Evolutionary conservation across 2,113 vertebrate genomes (phyloP), one percentile per base, ranked within the genome.

Genomic region (Ameiurus melas): DNA sequence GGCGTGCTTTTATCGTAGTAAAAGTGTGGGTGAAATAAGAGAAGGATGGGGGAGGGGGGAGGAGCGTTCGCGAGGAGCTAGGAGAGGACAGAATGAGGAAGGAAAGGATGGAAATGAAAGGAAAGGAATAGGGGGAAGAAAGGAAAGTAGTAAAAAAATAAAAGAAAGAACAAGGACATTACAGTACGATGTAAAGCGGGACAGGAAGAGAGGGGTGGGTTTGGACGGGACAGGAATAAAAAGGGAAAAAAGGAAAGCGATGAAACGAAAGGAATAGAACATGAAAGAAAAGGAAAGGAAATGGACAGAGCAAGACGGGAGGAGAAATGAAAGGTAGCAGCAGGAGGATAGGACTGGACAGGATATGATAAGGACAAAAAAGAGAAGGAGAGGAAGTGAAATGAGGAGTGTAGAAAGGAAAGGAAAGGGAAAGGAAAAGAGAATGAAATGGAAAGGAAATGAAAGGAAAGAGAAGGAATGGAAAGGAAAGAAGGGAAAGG

Each of bases 171-270:
- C 2, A 93, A 93, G 94, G 93, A 95, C 94, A 94, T 62, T 62
- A 62, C 60, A 62, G 60, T 8, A 62, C 20, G 25, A 25, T 2
- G 25, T 8, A 62, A 62, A 62, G 22, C 60, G 51, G 9, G 33
- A 30, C 10, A 94, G 92, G 93, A 93, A 93, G 62, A 10, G 93
- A 93, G 95, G 77, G 73, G 64, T 93, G 78, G 92, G 94, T 93
- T 36, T 43, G 17, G 36, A 75, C 9, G 12, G 20, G 19, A 75
- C 8, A 36, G 27, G 27, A 14, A 43, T 10, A 3, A 60, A 60
- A 22, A 13, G 47, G 47, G 8, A 20, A 12, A 12, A 25, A 43
- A 17, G 20, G n/a, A 95, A 93, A 93, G 70, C 92, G 93, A 93
- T 93, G 36, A 51, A 80, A 93, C 57, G 94, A 95, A 90, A 71